A percentile compares a stretch with the other conserved stretches of the same genome.
Evolutionary conservation across 2,797 vertebrate genomes (phyloP).

Genomic region (Chanos chanos): DNA sequence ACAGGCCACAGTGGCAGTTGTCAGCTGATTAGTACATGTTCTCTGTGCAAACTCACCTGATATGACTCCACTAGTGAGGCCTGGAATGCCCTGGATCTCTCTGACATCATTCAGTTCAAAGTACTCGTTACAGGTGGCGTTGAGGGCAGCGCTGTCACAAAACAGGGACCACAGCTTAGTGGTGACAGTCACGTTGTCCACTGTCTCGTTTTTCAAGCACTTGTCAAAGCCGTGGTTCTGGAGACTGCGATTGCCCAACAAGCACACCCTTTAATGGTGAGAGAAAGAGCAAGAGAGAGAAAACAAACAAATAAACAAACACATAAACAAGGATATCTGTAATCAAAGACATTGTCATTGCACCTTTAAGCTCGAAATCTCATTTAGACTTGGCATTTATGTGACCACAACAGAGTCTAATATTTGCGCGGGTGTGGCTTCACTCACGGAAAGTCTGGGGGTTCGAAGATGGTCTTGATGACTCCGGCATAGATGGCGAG

Average conservation of each 20-base stretch:
- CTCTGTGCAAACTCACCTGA: slow-evolving; percentile 69
- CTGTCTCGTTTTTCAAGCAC: slow-evolving; percentile 76
- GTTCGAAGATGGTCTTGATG: slow-evolving; percentile 88
- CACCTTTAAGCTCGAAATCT: no score
- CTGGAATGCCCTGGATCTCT: slow-evolving; percentile 86
- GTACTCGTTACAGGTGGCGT: slow-evolving; percentile 80
- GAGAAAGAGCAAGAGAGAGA: background rate
- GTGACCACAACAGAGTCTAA: no score
- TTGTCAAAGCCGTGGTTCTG: slow-evolving; percentile 74
- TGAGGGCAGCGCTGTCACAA: slow-evolving; percentile 69
- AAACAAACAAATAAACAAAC: background rate
- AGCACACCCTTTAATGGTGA: slow-evolving; percentile 77
- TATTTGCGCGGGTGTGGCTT: no score
- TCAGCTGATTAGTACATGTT: no score
- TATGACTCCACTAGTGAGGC: slow-evolving; percentile 82
- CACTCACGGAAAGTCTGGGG: slow-evolving; percentile 87
- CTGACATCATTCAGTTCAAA: slow-evolving; percentile 83
- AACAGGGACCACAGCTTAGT: slow-evolving; percentile 83
- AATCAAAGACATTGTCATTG: no score
- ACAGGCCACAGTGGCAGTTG: no score
- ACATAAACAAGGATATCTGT: background rate
- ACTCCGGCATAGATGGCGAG: slow-evolving; percentile 94
- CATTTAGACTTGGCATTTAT: no score
- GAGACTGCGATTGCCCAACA: slow-evolving; percentile 91
- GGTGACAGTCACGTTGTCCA: slow-evolving; percentile 70